Evolutionary conservation across 2,797 vertebrate species (phyloP).

Genomic region (Coendou prehensilis): DNA sequence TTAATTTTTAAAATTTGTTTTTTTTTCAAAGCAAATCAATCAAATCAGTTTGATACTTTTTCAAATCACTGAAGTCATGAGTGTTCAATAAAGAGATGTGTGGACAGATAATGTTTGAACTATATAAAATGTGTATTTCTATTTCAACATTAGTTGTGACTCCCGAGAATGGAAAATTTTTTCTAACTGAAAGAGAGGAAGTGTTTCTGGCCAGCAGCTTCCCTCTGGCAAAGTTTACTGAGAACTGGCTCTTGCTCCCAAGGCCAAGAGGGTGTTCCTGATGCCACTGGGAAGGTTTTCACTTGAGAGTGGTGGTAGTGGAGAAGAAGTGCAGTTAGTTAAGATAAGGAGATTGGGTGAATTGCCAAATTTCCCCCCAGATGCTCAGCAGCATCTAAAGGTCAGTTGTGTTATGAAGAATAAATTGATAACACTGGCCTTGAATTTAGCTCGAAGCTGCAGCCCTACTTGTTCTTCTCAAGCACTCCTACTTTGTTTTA

Average conservation of each 20-base stretch:
- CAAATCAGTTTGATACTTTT: slow-evolving; percentile 4
- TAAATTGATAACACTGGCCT: slow-evolving; percentile 34
- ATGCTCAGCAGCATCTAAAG: slow-evolving; percentile 49
- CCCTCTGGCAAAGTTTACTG: not conserved
- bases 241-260: not conserved
- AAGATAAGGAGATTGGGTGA: not conserved
- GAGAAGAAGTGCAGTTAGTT: not conserved
- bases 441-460: slow-evolving; percentile 22
- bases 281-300: not conserved
- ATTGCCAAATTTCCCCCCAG: not conserved
- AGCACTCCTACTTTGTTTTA: not conserved
- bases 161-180: not conserved
- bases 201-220: not conserved
- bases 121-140: not conserved
- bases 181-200: not conserved
- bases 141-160: not conserved
- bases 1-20: slow-evolving; percentile 28
- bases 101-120: not conserved
- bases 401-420: slow-evolving; percentile 57
- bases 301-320: not conserved
- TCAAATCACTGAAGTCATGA: not conserved
- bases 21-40: not conserved
- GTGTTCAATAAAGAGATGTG: not conserved
- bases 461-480: not conserved
- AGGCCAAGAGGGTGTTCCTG: not conserved